A percentile compares a stretch with the other conserved stretches of the same genome.
Conservation (phyloP, 2,888 invertebrate species). For the Orthonychiurus folsomi region DNA sequence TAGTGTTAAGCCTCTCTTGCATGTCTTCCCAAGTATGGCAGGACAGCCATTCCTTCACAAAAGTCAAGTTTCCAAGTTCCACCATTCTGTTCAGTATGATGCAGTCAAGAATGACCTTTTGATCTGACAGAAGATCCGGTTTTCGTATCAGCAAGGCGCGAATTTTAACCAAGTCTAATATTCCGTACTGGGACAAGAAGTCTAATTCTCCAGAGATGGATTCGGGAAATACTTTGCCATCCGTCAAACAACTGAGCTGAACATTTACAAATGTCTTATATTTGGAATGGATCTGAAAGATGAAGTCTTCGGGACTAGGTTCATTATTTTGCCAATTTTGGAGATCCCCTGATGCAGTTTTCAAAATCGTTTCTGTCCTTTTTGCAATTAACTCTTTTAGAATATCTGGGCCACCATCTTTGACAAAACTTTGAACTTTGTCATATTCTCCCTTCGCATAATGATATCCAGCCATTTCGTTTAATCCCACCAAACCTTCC, state of each 20-base stretch:
- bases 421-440: constrained; percentile 14
- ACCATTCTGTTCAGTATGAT: constrained; percentile 14
- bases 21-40: constrained; percentile 1
- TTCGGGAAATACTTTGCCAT: no score
- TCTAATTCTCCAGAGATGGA: no score
- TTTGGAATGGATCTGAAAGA: background rate
- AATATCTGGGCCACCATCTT: background rate
- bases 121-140: background rate
- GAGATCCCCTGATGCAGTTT: background rate
- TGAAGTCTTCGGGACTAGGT: no score
- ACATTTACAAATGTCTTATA: no score
- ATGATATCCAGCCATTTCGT: constrained; percentile 19
- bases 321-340: background rate
- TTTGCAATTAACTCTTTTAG: no score
- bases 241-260: no score
- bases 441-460: constrained; percentile 32
- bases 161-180: background rate
- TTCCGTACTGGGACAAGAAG: no score
- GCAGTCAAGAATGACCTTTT: background rate
- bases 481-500: constrained; percentile 14
- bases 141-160: background rate
- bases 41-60: constrained; percentile 20
- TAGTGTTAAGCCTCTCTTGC: no score
- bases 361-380: background rate
- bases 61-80: constrained; percentile 19